Evolutionary conservation across 2,888 invertebrate genomes (phyloP).

Genomic region (Malthinus flaveolus): DNA sequence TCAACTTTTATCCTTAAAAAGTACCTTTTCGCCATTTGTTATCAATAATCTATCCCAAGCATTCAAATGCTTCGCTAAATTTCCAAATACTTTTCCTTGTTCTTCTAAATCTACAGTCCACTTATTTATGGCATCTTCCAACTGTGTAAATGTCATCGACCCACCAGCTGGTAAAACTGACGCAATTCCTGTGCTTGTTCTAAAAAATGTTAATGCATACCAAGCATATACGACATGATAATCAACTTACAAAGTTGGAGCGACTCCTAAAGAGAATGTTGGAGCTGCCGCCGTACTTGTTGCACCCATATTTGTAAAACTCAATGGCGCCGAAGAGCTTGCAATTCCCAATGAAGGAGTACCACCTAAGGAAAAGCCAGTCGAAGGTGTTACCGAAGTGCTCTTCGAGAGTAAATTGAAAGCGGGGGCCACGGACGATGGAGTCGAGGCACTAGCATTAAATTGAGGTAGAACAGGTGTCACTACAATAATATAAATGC

Average conservation of each 20-base stretch:
- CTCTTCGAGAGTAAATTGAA: background rate
- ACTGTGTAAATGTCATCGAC: constrained; percentile 77
- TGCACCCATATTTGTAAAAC: constrained; percentile 17
- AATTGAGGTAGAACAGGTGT: constrained; percentile 30
- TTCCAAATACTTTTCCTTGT: constrained; percentile 89
- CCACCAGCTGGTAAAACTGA: constrained; percentile 55
- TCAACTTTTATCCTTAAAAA: background rate
- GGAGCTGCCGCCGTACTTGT: constrained; percentile 19
- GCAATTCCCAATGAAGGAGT: constrained; percentile 18
- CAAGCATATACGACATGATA: background rate
- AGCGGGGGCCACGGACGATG: background rate
- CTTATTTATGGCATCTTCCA: constrained; percentile 91
- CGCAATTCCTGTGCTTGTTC: constrained; percentile 43
- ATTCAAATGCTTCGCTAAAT: constrained; percentile 94
- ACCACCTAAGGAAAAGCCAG: background rate
- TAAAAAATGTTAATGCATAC: constrained; percentile 1
- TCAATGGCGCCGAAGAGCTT: constrained; percentile 16
- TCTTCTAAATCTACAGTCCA: constrained; percentile 92
- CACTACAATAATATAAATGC: constrained; percentile 13
- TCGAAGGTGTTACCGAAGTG: background rate
- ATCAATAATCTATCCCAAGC: constrained; percentile 93
- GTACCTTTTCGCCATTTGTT: constrained; percentile 86
- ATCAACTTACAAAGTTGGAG: constrained; percentile 1
- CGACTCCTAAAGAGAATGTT: constrained; percentile 11
- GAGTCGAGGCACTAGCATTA: constrained; percentile 7